phyloP scores from a whole-genome alignment of 2,113 vertebrate species.

The Austrofundulus limnaeus region DNA sequence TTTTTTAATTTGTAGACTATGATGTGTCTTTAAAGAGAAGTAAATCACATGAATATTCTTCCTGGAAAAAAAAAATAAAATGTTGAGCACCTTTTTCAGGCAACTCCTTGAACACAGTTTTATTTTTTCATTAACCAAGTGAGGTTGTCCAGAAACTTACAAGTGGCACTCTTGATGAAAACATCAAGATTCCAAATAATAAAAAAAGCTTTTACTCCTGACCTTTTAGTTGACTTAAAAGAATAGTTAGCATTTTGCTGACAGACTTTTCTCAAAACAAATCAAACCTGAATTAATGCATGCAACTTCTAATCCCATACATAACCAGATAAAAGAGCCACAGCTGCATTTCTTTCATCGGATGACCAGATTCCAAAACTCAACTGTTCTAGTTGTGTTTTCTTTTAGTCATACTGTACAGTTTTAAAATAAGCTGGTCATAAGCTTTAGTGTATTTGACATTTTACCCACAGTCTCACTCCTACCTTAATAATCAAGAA shows the following conservation, averaged over 20 bases:
- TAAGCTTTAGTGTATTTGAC: neutral
- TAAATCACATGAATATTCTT: slow-evolving; percentile 6
- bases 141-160: too few species aligned
- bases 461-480: neutral
- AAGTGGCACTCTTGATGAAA: too few species aligned
- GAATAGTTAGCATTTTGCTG: too few species aligned
- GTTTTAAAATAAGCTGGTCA: neutral
- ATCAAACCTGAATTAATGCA: neutral
- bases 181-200: too few species aligned
- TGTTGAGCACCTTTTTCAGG: neutral
- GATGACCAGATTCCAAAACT: slow-evolving; percentile 1
- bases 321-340: neutral
- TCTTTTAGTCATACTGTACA: neutral
- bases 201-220: too few species aligned
- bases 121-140: too few species aligned
- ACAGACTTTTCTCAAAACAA: neutral
- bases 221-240: too few species aligned
- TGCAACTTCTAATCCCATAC: neutral
- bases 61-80: too few species aligned
- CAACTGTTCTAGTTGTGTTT: neutral
- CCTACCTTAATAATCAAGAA: slow-evolving; percentile 28
- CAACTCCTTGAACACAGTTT: neutral
- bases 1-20: slow-evolving; percentile 17
- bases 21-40: slow-evolving; percentile 6
- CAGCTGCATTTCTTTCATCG: neutral